phyloP scores from a whole-genome alignment of 2,797 vertebrate species.

The Sebastes jordani region DNA sequence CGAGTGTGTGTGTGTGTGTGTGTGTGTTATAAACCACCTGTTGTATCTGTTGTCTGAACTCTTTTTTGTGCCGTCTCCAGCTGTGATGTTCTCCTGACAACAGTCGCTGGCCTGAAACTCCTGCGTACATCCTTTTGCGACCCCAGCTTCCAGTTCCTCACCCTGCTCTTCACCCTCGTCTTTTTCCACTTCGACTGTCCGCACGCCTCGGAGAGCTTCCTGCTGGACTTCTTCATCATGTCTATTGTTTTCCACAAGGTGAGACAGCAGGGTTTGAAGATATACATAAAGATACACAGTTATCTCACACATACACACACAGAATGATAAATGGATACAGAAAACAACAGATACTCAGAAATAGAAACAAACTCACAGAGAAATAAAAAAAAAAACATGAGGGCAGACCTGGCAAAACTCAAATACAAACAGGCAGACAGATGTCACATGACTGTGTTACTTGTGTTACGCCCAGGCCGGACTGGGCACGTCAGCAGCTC shows the following conservation, averaged over 20 bases:
- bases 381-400: not conserved
- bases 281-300: not conserved
- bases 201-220: conserved; percentile 91
- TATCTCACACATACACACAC: not conserved
- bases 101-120: conserved; percentile 95
- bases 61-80: conserved; percentile 69
- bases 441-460: too few species aligned
- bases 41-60: conserved; percentile 34
- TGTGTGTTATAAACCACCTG: not conserved
- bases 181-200: conserved; percentile 96
- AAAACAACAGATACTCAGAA: not conserved
- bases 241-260: conserved; percentile 96
- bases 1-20: not conserved
- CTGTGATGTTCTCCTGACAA: conserved; percentile 94
- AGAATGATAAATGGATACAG: not conserved
- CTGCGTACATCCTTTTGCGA: conserved; percentile 94
- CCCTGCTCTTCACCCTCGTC: conserved; percentile 91
- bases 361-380: not conserved
- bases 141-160: conserved; percentile 92
- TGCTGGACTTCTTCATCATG: conserved; percentile 97
- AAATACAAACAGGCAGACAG: not conserved
- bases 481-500: too few species aligned
- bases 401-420: not conserved
- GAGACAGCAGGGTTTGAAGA: conserved; percentile 50
- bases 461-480: too few species aligned